These are phyloP conservation scores for Thaumatotibia leucotreta DNA, from an alignment of 1,140 invertebrate genomes.

Conservation along the genomic window DNA sequence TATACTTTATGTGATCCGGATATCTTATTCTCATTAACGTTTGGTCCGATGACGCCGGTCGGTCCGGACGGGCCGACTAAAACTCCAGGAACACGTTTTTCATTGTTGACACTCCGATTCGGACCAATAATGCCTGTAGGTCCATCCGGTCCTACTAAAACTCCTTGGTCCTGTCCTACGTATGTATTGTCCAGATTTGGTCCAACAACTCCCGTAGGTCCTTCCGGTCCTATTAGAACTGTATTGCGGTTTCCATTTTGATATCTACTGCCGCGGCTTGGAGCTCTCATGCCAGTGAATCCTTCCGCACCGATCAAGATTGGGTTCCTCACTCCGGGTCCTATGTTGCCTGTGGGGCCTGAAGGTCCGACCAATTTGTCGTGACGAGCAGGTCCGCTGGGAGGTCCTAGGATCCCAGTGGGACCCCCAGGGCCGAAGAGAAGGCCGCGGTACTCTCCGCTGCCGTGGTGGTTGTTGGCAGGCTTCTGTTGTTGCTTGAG, in stretches of 20 bases:
- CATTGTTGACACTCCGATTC: background rate
- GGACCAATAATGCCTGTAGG: background rate
- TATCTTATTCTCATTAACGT: no score
- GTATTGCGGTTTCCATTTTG: no score
- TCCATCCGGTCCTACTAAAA: background rate
- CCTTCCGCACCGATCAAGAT: no score
- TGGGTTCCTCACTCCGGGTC: constrained; percentile 24
- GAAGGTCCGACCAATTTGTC: constrained; percentile 68
- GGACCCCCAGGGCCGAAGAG: constrained; percentile 42
- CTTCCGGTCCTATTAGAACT: no score
- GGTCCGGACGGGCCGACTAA: constrained; percentile 66
- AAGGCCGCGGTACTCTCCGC: constrained; percentile 19
- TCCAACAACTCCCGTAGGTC: no score
- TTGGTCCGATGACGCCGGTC: constrained; percentile 47
- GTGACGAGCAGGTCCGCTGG: no score
- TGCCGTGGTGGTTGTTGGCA: constrained; percentile 17
- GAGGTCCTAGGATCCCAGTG: constrained; percentile 50
- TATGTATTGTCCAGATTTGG: no score
- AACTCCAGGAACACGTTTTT: constrained; percentile 50
- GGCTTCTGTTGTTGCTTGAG: no score
- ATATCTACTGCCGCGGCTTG: no score
- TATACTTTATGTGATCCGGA: background rate
- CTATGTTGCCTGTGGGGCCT: constrained; percentile 67
- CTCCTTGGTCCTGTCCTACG: no score
- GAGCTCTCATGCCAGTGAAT: no score